Base-by-base conservation (phyloP, 2,888 invertebrate species). In the Cremastobaeus sp. region DNA sequence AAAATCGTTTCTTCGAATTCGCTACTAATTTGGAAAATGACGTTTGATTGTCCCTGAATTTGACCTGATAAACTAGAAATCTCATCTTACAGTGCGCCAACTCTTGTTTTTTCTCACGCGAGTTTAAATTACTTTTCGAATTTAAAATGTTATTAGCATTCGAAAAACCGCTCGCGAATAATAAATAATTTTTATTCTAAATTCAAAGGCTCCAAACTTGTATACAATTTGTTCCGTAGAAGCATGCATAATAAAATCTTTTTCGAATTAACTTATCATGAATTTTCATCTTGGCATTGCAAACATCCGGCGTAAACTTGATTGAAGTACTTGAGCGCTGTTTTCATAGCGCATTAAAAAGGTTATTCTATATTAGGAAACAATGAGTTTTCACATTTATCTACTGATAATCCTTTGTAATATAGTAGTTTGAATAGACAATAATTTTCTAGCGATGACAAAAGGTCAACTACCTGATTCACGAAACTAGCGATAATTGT, bases 381-480 rank as follows among this genome's bases (percentile, higher is more conserved):
- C 60, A 47, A 60, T 60, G 14, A 32, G 34, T 18, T 25, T 45
- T 21, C 21, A 34, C 45, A 34, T 45, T 57, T 3, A 35, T 45
- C 20, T 1, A 9, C n/a, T 14, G 25, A 39, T 48, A 39, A 45
- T 39, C 14, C 39, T 48, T 48, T 4, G n/a, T 30, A 30, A 8
- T 39, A 35, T 30, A 64, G 50, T 43, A 35, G 43, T 64, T 64
- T 35, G 34, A 35, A 35, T 52, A 52, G 43, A 64, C 34, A 52
- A 64, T 64, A 50, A 64, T 52, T 25, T 35, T 39, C 25, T 21
- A 4, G 17, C 11, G 20, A 21, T 11, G 17, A 47, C 11, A 34
- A 64, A 65, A 55, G 54, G 52, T 64, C 43, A 62, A 52, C 32
- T 34, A 35, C 35, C 28, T 35, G 12, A 45, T 32, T 6, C 15